Evolutionary conservation across 1,140 invertebrate genomes (phyloP).

Genomic region (Cotesia chilonis): DNA sequence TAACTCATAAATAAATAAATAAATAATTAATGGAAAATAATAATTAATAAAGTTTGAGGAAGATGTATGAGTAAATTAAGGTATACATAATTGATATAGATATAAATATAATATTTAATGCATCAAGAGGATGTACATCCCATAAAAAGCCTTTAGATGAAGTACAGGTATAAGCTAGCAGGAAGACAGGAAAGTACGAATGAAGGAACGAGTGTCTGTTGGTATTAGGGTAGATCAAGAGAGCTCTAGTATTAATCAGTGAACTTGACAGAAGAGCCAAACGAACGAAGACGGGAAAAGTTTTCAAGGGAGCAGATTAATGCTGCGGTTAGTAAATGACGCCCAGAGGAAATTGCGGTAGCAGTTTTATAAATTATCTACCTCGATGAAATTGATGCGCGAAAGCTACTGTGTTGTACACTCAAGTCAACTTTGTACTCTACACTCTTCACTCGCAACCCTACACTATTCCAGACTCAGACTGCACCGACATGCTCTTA

Average conservation of each 20-base stretch:
- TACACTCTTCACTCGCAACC: not conserved
- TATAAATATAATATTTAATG: too few species aligned
- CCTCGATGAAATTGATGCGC: conserved; percentile 12
- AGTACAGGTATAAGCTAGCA: too few species aligned
- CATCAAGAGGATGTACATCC: too few species aligned
- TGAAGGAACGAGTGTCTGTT: not conserved
- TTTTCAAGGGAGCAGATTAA: conserved; percentile 31
- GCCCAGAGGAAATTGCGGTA: conserved; percentile 27
- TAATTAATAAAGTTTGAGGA: too few species aligned
- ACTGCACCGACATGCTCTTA: not conserved
- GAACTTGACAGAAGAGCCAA: conserved; percentile 20
- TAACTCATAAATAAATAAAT: too few species aligned
- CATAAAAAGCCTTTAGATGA: too few species aligned
- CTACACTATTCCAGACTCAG: too few species aligned
- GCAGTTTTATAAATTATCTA: conserved; percentile 25
- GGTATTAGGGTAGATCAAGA: conserved; percentile 22
- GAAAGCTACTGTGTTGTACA: conserved; percentile 7
- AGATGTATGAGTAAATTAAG: too few species aligned
- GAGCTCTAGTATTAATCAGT: conserved; percentile 28
- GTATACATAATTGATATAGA: too few species aligned
- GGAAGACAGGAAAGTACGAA: too few species aligned
- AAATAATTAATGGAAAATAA: too few species aligned
- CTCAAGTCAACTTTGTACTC: conserved; percentile 21
- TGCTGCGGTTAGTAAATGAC: conserved; percentile 31
- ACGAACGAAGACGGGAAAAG: conserved; percentile 18